Conservation (phyloP, 2,113 vertebrate species). For the Cathartes aura region DNA sequence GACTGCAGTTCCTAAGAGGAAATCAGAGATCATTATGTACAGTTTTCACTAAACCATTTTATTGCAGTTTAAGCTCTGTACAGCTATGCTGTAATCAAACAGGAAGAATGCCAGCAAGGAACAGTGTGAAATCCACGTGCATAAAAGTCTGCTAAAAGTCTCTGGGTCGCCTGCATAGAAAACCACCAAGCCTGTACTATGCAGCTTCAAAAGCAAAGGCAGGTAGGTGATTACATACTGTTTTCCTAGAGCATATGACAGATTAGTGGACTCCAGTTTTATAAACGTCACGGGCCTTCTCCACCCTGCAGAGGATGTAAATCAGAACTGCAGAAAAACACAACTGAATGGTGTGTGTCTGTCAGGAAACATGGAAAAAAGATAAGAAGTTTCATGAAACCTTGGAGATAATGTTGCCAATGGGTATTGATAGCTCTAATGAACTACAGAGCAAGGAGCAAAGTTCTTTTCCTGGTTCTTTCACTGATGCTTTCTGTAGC, state of each 20-base stretch:
- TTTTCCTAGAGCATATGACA: not conserved
- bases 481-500: not conserved
- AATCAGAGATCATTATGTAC: slow-evolving; percentile 42
- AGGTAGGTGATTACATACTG: not conserved
- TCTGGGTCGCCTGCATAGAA: not conserved
- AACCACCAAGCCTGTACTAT: not conserved
- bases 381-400: not conserved
- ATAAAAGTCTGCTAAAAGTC: not conserved
- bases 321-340: not conserved
- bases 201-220: not conserved
- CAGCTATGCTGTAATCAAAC: not conserved
- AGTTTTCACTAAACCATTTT: slow-evolving; percentile 45
- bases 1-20: slow-evolving; percentile 46
- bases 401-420: not conserved
- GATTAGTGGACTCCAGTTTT: not conserved
- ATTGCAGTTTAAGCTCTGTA: slow-evolving; percentile 13
- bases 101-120: not conserved
- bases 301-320: not conserved
- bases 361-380: not conserved
- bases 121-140: not conserved
- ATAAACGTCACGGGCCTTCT: not conserved
- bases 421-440: fast-evolving
- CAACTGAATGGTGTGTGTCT: not conserved
- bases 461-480: not conserved
- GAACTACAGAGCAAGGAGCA: not conserved